Evolutionary conservation across 2,888 invertebrate genomes (phyloP).

Genomic region (Papilio elwesi): DNA sequence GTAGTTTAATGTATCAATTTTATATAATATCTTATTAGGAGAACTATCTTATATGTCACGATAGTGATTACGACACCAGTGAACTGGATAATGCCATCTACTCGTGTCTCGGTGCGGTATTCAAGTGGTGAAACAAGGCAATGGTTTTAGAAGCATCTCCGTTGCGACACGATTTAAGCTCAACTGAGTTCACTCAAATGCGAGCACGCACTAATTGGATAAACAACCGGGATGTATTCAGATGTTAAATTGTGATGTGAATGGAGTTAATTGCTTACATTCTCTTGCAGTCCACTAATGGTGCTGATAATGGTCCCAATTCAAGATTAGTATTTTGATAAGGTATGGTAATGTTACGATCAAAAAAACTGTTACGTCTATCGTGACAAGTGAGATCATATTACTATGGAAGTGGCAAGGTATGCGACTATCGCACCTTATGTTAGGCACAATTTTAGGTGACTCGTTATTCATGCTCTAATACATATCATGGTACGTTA

Average conservation of each 20-base stretch:
- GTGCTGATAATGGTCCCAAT: not conserved
- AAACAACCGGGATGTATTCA: conserved; percentile 28
- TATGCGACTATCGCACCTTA: too few species aligned
- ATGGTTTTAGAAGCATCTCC: conserved; percentile 37
- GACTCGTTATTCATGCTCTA: too few species aligned
- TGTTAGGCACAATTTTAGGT: too few species aligned
- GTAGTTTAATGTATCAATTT: not conserved
- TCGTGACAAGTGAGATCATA: too few species aligned
- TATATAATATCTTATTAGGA: conserved; percentile 41
- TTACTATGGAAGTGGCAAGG: too few species aligned
- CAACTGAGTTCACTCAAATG: conserved; percentile 23
- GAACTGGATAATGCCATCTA: conserved; percentile 57
- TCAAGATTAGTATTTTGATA: not conserved
- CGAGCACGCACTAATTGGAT: conserved; percentile 37
- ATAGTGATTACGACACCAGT: conserved; percentile 63
- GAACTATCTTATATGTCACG: conserved; percentile 63
- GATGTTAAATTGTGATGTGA: not conserved
- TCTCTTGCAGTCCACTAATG: not conserved
- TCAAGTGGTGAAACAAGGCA: conserved; percentile 53
- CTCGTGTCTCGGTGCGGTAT: conserved; percentile 33
- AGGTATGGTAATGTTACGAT: not conserved
- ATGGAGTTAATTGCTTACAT: conserved; percentile 21
- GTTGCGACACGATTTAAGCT: conserved; percentile 37
- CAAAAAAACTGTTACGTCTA: too few species aligned
- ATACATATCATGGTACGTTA: too few species aligned